These are phyloP conservation scores for Crypturellus tataupa DNA, from an alignment of 2,797 vertebrate genomes.

Conservation along the genomic window DNA sequence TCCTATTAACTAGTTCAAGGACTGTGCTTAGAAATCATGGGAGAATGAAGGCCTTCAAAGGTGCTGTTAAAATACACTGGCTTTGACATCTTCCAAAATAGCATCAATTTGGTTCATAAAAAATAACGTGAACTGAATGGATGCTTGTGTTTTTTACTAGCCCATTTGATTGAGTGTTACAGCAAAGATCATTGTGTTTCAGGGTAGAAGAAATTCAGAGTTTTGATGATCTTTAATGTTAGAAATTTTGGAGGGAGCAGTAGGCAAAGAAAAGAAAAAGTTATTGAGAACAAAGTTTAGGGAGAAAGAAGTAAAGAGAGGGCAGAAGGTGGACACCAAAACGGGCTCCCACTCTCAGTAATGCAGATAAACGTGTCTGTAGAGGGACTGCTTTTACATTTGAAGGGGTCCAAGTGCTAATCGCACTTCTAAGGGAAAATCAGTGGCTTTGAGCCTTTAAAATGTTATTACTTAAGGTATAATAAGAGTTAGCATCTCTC, in stretches of 20 bases:
- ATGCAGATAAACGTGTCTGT: not conserved
- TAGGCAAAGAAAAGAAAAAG: not conserved
- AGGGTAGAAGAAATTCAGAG: not conserved
- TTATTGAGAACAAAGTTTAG: not conserved
- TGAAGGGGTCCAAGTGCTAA: not conserved
- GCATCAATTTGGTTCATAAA: not conserved
- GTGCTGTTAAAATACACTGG: not conserved
- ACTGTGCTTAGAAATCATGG: not conserved
- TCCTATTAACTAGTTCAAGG: not conserved
- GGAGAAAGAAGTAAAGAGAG: not conserved
- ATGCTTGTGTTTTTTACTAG: not conserved
- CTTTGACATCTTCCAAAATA: fast-evolving
- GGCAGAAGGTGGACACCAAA: not conserved
- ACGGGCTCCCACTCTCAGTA: not conserved
- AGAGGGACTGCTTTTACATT: not conserved
- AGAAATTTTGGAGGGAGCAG: not conserved
- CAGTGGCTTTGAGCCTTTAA: not conserved
- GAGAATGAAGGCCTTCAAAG: not conserved
- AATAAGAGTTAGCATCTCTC: not conserved
- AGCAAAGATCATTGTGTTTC: not conserved
- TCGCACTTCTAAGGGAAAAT: not conserved
- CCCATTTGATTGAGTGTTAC: fast-evolving
- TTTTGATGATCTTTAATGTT: not conserved
- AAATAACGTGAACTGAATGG: not conserved
- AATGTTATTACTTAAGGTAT: fast-evolving